Conservation (phyloP, 2,113 vertebrate genomes). For the Macroglossus sobrinus region DNA sequence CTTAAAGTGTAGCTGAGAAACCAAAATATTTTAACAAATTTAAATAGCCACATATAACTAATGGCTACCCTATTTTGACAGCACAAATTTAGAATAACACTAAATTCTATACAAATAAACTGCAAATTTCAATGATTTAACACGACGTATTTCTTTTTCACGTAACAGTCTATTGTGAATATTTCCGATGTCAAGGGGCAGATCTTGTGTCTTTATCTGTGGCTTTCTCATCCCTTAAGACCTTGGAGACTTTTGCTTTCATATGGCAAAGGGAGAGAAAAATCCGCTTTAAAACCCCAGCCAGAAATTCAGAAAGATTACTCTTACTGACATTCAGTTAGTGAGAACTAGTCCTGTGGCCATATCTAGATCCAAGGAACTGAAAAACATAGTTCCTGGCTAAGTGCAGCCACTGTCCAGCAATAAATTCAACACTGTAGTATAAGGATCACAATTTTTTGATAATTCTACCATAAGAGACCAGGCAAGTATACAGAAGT, state of each 20-base stretch:
- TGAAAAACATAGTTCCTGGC: neutral
- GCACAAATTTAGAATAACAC: neutral
- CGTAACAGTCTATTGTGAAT: neutral
- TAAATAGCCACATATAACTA: neutral
- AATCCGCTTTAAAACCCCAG: neutral
- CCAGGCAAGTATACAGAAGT: neutral
- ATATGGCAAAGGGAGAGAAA: neutral
- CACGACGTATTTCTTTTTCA: neutral
- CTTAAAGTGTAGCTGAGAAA: neutral
- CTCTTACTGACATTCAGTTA: neutral
- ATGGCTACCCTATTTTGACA: neutral
- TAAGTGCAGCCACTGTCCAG: neutral
- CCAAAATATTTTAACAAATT: neutral
- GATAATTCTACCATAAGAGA: neutral
- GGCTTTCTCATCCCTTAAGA: neutral
- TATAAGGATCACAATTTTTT: neutral
- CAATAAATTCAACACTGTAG: neutral
- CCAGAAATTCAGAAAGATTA: neutral
- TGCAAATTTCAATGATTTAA: neutral
- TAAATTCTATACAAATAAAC: neutral
- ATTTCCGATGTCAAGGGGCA: neutral
- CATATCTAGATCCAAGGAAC: neutral
- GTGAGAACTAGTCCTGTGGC: neutral
- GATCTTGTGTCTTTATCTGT: neutral
- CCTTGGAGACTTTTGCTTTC: neutral